These are phyloP conservation scores for Coluber constrictor DNA, from an alignment of 2,797 vertebrate genomes.

Conservation along the genomic window DNA sequence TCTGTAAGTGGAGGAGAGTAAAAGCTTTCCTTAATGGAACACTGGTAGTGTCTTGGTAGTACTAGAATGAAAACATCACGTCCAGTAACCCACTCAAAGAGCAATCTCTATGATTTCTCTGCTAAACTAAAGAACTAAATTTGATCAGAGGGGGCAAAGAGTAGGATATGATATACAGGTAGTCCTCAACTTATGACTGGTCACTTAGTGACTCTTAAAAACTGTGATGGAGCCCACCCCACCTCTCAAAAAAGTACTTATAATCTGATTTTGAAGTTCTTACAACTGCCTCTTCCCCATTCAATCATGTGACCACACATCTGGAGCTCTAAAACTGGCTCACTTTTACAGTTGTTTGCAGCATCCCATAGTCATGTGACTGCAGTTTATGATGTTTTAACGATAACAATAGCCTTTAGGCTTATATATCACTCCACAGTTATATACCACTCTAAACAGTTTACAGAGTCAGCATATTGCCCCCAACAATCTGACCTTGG, in stretches of 20 bases:
- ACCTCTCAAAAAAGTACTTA: not conserved
- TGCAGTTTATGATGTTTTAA: not conserved
- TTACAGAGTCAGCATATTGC: not conserved
- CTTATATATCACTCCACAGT: not conserved
- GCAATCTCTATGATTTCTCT: not conserved
- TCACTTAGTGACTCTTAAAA: not conserved
- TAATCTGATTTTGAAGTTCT: not conserved
- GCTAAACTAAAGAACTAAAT: not conserved
- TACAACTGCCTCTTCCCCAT: not conserved
- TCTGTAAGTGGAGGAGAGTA: not conserved
- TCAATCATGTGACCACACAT: not conserved
- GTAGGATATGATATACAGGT: not conserved
- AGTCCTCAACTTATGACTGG: not conserved
- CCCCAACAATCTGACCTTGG: not conserved
- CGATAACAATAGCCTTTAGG: not conserved
- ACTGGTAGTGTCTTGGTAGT: not conserved
- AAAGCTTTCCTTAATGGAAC: not conserved
- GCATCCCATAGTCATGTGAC: not conserved
- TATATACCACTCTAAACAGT: too few species aligned
- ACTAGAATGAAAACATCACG: not conserved
- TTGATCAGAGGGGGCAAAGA: not conserved
- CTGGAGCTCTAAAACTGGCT: not conserved
- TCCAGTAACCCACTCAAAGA: not conserved
- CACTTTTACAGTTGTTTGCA: not conserved
- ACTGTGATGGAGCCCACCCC: not conserved